These are phyloP conservation scores for Callipepla californica DNA, from an alignment of 2,113 vertebrate genomes.

Conservation along the genomic window DNA sequence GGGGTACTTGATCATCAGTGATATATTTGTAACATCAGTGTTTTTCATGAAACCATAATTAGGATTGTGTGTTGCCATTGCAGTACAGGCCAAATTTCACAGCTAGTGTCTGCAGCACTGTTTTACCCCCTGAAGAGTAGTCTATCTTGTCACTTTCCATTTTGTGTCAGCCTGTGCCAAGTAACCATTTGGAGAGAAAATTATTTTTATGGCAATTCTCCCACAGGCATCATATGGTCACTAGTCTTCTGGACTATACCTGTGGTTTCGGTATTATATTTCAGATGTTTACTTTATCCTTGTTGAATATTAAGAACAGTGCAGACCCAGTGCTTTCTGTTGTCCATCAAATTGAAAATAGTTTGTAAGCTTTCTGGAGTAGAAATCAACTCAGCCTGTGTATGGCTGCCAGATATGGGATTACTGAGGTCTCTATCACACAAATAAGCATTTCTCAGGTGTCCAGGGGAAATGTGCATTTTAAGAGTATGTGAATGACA, in stretches of 20 bases:
- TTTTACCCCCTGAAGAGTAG: conserved; percentile 7
- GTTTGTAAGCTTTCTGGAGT: not conserved
- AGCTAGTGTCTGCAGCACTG: not conserved
- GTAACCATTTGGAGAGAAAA: not conserved
- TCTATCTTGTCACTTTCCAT: not conserved
- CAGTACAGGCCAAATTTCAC: not conserved
- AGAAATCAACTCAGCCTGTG: not conserved
- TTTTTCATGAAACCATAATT: not conserved
- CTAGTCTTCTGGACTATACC: not conserved
- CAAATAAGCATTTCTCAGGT: not conserved
- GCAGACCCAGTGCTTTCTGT: not conserved
- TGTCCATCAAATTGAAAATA: not conserved
- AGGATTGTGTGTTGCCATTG: not conserved
- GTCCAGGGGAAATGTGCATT: not conserved
- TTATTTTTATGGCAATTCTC: not conserved
- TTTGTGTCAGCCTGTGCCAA: conserved; percentile 5
- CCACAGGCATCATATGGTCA: not conserved
- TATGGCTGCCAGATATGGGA: not conserved
- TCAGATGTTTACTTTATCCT: not conserved
- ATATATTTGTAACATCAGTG: not conserved
- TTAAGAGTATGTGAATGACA: not conserved
- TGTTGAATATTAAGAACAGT: not conserved
- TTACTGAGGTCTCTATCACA: not conserved
- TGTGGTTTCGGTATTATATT: not conserved
- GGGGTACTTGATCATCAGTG: not conserved